These are phyloP conservation scores for Scaptomyza hsui DNA, from an alignment of 1,140 invertebrate genomes.

Conservation along the genomic window DNA sequence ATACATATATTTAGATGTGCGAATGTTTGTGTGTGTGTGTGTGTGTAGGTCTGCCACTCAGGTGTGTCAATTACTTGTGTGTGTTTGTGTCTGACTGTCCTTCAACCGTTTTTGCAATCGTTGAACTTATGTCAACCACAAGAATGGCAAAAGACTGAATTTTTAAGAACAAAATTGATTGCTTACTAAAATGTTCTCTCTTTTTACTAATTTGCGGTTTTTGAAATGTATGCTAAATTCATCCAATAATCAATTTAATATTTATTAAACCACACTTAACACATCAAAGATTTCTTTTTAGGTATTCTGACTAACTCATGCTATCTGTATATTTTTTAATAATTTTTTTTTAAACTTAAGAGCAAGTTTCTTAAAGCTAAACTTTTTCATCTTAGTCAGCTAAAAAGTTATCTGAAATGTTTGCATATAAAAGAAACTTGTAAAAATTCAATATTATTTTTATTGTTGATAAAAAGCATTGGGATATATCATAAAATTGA, in stretches of 20 bases:
- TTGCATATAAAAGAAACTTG: neutral
- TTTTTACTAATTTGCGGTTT: no score
- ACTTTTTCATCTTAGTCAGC: no score
- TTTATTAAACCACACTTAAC: no score
- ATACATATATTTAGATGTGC: conserved; percentile 1
- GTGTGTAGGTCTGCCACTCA: conserved; percentile 9
- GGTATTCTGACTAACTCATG: no score
- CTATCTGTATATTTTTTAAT: no score
- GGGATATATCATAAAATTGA: neutral
- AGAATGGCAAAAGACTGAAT: neutral
- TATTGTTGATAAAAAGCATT: neutral
- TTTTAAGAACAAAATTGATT: no score
- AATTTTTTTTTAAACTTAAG: no score
- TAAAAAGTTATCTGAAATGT: neutral
- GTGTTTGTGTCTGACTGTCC: conserved; percentile 35
- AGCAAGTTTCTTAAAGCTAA: no score
- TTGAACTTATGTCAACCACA: conserved; percentile 8
- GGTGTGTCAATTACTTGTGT: conserved; percentile 30
- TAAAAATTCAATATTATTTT: conserved; percentile 1
- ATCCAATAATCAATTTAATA: no score
- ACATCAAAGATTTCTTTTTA: no score
- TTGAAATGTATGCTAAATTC: no score
- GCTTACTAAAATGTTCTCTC: no score
- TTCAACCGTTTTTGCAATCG: conserved; percentile 42
- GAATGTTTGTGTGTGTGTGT: neutral